Conservation (phyloP, 1,140 invertebrate species). For the Diabrotica undecimpunctata region DNA sequence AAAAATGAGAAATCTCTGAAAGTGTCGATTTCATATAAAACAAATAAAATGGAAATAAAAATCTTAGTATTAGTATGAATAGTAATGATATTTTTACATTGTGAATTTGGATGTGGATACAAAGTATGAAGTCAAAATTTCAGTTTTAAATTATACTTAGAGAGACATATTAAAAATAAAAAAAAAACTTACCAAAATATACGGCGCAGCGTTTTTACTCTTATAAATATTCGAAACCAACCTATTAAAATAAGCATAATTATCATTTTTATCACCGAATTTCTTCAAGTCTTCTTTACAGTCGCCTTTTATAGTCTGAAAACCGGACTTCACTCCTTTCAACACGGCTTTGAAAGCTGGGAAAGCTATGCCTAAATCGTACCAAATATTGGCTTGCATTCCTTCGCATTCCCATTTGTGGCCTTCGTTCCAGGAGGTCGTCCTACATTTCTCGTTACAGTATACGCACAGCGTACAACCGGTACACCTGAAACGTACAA, state of each 20-base stretch:
- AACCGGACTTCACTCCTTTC: conserved; percentile 45
- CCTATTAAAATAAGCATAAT: conserved; percentile 49
- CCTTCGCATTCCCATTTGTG: conserved; percentile 75
- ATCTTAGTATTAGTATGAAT: too few relatives aligned
- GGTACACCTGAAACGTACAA: conserved; percentile 54
- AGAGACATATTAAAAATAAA: background rate
- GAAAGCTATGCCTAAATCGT: conserved; percentile 72
- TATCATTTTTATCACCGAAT: conserved; percentile 46
- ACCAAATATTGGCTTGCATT: conserved; percentile 58
- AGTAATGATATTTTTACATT: too few relatives aligned
- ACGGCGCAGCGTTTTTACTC: conserved; percentile 33
- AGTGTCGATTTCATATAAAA: too few relatives aligned
- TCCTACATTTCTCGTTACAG: conserved; percentile 62
- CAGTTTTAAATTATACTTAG: background rate
- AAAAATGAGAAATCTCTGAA: too few relatives aligned
- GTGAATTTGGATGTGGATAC: too few relatives aligned
- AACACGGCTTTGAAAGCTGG: conserved; percentile 65
- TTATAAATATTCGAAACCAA: conserved; percentile 45
- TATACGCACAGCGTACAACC: conserved; percentile 62
- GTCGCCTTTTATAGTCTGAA: conserved; percentile 44
- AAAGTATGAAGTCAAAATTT: too few relatives aligned
- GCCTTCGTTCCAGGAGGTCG: conserved; percentile 56
- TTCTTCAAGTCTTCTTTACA: conserved; percentile 48
- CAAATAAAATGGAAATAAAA: too few relatives aligned
- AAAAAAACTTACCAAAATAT: conserved; percentile 32